Evolutionary conservation across 2,113 vertebrate genomes (phyloP).

Genomic region (Equus quagga): DNA sequence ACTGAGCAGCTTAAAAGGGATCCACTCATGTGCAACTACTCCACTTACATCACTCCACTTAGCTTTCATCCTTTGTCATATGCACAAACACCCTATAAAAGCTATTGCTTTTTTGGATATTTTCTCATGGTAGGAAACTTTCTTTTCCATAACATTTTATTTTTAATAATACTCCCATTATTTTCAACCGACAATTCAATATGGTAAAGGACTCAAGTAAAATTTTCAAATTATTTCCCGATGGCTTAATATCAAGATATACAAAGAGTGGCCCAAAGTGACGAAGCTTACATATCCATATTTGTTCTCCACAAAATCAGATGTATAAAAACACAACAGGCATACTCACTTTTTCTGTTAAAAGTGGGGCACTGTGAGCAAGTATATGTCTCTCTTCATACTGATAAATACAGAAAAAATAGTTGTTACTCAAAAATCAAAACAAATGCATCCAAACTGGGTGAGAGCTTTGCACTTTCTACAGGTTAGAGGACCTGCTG

Average conservation of each 20-base stretch:
- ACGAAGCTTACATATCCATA: not conserved
- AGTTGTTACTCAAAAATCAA: not conserved
- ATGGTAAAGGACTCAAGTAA: not conserved
- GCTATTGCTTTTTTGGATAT: not conserved
- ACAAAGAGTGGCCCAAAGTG: not conserved
- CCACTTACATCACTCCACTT: not conserved
- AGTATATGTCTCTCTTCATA: slow-evolving; percentile 47
- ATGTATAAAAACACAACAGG: not conserved
- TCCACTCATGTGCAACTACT: not conserved
- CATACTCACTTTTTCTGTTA: slow-evolving; percentile 88
- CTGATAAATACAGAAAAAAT: slow-evolving; percentile 80
- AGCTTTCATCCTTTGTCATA: not conserved
- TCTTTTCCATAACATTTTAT: not conserved
- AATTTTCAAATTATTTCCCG: slow-evolving; percentile 22
- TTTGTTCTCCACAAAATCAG: not conserved
- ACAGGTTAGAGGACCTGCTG: not conserved
- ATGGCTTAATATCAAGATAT: not conserved
- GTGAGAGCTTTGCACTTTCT: not conserved
- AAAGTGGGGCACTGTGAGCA: slow-evolving; percentile 83
- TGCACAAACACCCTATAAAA: not conserved
- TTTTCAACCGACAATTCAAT: not conserved
- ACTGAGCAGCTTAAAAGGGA: not conserved
- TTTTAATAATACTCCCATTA: not conserved
- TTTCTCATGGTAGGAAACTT: not conserved
- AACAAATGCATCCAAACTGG: not conserved